A percentile compares a stretch with the other conserved stretches of the same genome.
Evolutionary conservation across 2,888 invertebrate genomes (phyloP).

Genomic region (Ecliptopera silaceata): DNA sequence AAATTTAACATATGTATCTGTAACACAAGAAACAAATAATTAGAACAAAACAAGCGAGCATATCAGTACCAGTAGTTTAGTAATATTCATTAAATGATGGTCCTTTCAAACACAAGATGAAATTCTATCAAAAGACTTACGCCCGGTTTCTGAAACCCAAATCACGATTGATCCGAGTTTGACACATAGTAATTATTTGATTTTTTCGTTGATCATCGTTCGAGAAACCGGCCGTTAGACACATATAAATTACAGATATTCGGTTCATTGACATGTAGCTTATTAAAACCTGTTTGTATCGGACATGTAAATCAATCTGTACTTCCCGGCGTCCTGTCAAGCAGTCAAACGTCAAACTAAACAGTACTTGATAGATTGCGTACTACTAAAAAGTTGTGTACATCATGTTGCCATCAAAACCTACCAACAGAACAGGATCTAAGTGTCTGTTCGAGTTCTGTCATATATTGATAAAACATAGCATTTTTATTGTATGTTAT

Average conservation of each 20-base stretch:
- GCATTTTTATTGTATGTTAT: no score
- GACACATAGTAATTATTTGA: no score
- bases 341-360: constrained; percentile 22
- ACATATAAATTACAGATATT: constrained; percentile 6
- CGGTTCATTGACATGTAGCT: constrained; percentile 28
- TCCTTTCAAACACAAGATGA: background rate
- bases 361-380: constrained; percentile 29
- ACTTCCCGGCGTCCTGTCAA: constrained; percentile 35
- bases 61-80: no score
- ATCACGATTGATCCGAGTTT: no score
- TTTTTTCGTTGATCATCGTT: no score
- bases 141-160: no score
- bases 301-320: constrained; percentile 40
- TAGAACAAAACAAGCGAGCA: no score
- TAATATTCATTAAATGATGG: background rate
- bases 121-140: background rate
- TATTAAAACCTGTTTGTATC: constrained; percentile 36
- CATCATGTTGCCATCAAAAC: constrained; percentile 7
- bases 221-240: no score
- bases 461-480: no score
- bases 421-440: background rate
- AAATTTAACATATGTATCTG: no score
- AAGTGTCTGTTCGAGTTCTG: no score
- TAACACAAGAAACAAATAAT: no score
- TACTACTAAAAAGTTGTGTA: constrained; percentile 18